Base-by-base conservation (phyloP, 2,797 vertebrate species). In the Pogoniulus pusillus region DNA sequence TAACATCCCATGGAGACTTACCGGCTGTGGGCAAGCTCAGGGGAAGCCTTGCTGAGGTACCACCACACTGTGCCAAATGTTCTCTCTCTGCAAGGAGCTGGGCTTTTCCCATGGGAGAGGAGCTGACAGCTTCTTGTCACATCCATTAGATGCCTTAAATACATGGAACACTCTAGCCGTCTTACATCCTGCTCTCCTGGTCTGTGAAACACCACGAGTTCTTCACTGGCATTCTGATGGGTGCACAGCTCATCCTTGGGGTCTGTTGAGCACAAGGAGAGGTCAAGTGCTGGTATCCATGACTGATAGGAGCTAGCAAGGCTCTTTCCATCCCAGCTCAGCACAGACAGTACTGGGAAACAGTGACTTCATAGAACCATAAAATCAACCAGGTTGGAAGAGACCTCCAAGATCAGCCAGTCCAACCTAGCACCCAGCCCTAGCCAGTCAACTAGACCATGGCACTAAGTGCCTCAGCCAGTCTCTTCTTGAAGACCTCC, bases 161-260 rank as follows among this genome's bases (percentile, higher is more conserved):
- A 9, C 7, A 9, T 5, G 34, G 63, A 49, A 51, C 29, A 18
- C 10, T 9, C 7, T 0, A 2, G 26, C 39, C 3, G 1, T 18
- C 23, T 19, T 20, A n/a, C 1, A 0, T 62, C 43, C 12, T 1
- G 1, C 6, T 39, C 4, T 71, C n/a, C 49, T 2, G 3, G 16
- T 15, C 32, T 2, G 3, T 1, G 6, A 57, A 66, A 58, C 1
- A 7, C 12, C 3, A 1, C 0, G 0, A 4, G 15, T 54, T 20
- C 23, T 32, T 70, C 35, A 13, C 39, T 2, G 3, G 16, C 1
- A 1, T 16, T 3, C 17, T 1, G 1, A 9, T 10, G 41, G 18
- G 23, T 74, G 24, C 32, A 29, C 0, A 0, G 41, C 34, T 83
- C 2, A 2, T 8, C 26, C 54, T 72, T 24, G 0, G 1, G 6